Percentiles rank a stretch among this genome's conserved stretches.
Evolutionary conservation across 2,797 vertebrate genomes (phyloP).

Genomic region (Dendrocincla tyrannina): DNA sequence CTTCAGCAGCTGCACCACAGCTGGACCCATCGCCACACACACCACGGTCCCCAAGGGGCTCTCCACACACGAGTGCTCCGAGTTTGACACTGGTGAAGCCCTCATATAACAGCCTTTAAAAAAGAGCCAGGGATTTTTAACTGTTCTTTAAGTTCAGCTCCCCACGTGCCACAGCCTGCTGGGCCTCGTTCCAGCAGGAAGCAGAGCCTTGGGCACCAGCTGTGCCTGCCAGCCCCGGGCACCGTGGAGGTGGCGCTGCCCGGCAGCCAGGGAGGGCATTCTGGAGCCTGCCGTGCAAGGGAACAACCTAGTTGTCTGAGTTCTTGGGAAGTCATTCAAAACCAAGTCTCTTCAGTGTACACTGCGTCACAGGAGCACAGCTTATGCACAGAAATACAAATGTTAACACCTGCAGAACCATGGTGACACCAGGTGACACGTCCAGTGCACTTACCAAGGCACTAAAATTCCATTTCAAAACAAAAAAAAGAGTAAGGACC

Average conservation of each 20-base stretch:
- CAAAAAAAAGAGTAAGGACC: not conserved
- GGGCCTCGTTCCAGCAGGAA: fast-evolving
- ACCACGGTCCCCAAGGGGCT: not conserved
- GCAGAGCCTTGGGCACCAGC: not conserved
- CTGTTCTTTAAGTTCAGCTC: not conserved
- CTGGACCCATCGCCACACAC: not conserved
- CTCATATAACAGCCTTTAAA: fast-evolving
- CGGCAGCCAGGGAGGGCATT: not conserved
- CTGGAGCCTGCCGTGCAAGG: not conserved
- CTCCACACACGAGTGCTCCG: fast-evolving
- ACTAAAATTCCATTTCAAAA: constrained; percentile 8
- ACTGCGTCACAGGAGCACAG: not conserved
- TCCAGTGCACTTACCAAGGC: constrained; percentile 48
- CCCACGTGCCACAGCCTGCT: not conserved
- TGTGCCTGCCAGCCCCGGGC: fast-evolving
- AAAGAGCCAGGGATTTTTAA: fast-evolving
- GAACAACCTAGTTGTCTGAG: not conserved
- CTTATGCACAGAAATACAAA: not conserved
- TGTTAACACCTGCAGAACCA: not conserved
- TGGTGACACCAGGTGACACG: not conserved
- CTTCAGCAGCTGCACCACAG: not conserved
- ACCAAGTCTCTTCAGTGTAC: not conserved
- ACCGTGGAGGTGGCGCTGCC: fast-evolving
- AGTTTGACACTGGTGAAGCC: fast-evolving
- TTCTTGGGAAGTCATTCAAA: not conserved